Base-by-base conservation (phyloP, 2,888 invertebrate genomes). In the Nebria salina region DNA sequence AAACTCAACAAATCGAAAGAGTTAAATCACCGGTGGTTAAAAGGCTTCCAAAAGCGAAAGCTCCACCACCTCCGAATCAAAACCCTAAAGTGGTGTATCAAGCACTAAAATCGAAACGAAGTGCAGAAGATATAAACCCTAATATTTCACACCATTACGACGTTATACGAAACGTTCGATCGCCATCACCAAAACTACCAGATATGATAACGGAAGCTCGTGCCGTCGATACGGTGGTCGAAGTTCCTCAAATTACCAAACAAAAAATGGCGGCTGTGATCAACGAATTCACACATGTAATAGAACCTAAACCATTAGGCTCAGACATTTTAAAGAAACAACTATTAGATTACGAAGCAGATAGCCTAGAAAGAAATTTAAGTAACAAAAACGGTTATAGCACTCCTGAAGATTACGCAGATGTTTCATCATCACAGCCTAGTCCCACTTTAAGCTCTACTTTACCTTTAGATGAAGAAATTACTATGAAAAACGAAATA, bases 401-500 rank as follows among this genome's bases (percentile, higher is more conserved):
- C 41, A 92, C 93, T 5, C 92, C 93, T 0, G 91, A 92, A 2
- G 93, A 93, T 81, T 93, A 92, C 85, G 91, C 91, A 0, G 94
- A 94, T 84, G 88, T 93, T 5, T 91, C 93, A 0, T 92, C 92
- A 20, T 92, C 93, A 6, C 95, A 95, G 85, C 92, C 95, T 0
- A 94, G 94, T 85, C 95, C 95, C 2, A 93, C 93, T 83, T 87
- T 95, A 81, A 95, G 94, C 83, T 91, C 92, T 1, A 94, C 95
- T 0, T 87, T 95, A 78, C 95, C 95, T 0, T 90, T 95, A 86
- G 95, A 95, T 86, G 95, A 95, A 89, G 95, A 95, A 87, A 89
- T 95, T 83, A 95, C 95, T 34, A 95, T 95, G 90, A 91, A 92
- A 84, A 95, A 95, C 86, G 94, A 94, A 2, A 91, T 95, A 1